phyloP scores from a whole-genome alignment of 2,888 invertebrate species.

The Ischnus inquisitorius region DNA sequence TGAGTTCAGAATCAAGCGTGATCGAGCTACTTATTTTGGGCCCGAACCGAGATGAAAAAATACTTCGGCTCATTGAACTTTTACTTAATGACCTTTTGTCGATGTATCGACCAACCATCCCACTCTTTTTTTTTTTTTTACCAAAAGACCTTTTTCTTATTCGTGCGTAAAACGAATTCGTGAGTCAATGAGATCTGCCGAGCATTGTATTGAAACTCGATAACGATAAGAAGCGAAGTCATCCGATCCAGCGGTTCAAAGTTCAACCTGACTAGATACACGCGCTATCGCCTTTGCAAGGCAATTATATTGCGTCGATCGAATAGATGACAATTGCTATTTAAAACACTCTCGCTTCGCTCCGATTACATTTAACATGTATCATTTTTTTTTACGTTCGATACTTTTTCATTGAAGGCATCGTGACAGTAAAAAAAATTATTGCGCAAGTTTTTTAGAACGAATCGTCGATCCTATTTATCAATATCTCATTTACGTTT shows the following conservation, averaged over 20 bases:
- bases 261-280: conserved; percentile 17
- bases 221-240: conserved; percentile 18
- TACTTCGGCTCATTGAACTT: background rate
- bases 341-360: background rate
- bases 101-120: background rate
- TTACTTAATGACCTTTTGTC: background rate
- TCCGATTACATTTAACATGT: background rate
- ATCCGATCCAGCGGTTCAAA: conserved; percentile 33
- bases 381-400: too few species aligned
- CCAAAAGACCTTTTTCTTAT: too few species aligned
- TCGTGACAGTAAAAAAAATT: too few species aligned
- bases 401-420: background rate
- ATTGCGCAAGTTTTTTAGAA: too few species aligned
- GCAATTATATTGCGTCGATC: conserved; percentile 32
- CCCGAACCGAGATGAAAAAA: background rate
- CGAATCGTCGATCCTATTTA: too few species aligned
- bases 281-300: background rate
- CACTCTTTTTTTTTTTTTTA: too few species aligned
- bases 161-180: background rate
- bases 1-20: background rate
- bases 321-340: background rate
- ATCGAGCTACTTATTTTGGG: background rate
- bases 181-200: background rate
- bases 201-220: background rate
- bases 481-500: too few species aligned